Percentiles rank a stretch among this genome's conserved stretches.
phyloP scores from a whole-genome alignment of 2,888 invertebrate species.

The Erebia ligea region DNA sequence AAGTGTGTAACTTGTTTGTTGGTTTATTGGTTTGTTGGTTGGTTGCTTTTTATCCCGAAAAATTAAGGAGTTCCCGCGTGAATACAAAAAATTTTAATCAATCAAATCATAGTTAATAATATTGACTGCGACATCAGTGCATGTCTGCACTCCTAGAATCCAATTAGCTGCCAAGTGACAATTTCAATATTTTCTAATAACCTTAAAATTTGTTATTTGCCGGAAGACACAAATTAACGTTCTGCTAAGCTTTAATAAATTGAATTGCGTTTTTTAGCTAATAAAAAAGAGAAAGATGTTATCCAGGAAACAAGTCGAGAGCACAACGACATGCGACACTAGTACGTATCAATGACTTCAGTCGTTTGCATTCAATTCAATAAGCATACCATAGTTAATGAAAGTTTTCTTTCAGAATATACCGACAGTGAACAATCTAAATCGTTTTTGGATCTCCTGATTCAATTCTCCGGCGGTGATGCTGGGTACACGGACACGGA shows the following conservation, averaged over 20 bases:
- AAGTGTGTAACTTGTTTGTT: no score
- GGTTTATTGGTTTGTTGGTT: no score
- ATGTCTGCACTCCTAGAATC: no score
- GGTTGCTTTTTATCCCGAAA: no score
- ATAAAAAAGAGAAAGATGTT: background rate
- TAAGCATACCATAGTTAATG: background rate
- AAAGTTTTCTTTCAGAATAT: background rate
- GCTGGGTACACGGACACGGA: conserved; percentile 1
- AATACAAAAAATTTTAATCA: no score
- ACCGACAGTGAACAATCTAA: background rate
- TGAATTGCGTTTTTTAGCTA: background rate
- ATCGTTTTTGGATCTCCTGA: conserved; percentile 9
- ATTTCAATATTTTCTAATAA: no score
- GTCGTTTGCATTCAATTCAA: background rate
- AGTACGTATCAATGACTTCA: background rate
- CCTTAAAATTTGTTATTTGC: no score
- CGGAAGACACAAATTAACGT: background rate
- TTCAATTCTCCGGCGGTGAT: background rate
- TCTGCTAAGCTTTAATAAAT: background rate
- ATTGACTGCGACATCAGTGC: no score
- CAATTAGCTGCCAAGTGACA: no score
- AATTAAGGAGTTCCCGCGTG: no score
- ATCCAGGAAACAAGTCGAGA: background rate
- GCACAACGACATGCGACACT: background rate
- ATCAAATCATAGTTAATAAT: no score